Evolutionary conservation across 2,113 vertebrate species (phyloP).

Genomic region (Neodon shergylaensis): DNA sequence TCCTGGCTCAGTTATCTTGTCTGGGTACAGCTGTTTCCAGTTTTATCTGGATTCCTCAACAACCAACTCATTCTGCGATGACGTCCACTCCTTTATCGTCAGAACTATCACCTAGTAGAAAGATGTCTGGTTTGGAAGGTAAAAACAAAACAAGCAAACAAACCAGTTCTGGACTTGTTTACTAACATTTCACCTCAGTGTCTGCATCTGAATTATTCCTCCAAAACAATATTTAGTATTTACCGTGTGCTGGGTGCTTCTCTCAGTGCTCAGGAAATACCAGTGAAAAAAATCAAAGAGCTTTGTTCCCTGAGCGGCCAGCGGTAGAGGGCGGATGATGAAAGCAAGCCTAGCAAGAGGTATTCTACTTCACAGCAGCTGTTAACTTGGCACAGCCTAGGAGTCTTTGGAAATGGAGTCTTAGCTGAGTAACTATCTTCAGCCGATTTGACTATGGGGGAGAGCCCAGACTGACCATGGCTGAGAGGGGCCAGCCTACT

Average conservation of each 20-base stretch:
- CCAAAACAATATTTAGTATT: not conserved
- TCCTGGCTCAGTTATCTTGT: slow-evolving; percentile 51
- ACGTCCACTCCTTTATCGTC: not conserved
- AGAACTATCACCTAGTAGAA: not conserved
- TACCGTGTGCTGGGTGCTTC: not conserved
- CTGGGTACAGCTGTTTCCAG: slow-evolving; percentile 28
- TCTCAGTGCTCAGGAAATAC: not conserved
- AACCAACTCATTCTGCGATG: not conserved
- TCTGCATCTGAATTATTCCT: not conserved
- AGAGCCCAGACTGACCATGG: not conserved
- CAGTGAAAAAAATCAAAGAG: not conserved
- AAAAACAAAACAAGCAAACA: not conserved
- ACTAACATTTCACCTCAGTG: not conserved
- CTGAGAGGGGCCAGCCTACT: too few species aligned
- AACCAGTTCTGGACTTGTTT: not conserved
- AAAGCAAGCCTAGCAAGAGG: not conserved
- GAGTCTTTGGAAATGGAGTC: too few species aligned
- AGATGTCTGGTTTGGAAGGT: not conserved
- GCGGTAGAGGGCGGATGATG: not conserved
- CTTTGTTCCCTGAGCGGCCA: not conserved
- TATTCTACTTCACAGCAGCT: too few species aligned
- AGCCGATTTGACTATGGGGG: not conserved
- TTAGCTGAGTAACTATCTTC: not conserved
- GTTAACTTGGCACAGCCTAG: not conserved
- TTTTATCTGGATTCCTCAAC: slow-evolving; percentile 44